Evolutionary conservation across 2,113 vertebrate species (phyloP).

Genomic region (Silurus meridionalis): DNA sequence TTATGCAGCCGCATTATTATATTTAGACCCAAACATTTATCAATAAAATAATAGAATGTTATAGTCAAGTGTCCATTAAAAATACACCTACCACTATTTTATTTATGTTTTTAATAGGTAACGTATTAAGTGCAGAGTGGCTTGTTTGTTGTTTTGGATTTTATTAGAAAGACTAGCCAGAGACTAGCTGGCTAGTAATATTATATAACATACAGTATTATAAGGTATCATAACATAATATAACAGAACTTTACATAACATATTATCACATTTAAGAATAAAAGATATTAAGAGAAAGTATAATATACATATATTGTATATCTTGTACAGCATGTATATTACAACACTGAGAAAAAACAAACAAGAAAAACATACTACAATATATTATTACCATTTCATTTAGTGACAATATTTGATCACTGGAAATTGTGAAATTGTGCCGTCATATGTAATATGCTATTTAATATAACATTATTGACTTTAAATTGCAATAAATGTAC

Average conservation of each 20-base stretch:
- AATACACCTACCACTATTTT: not conserved
- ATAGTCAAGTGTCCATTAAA: not conserved
- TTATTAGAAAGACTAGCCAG: not conserved
- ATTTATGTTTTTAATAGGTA: not conserved
- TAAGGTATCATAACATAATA: not conserved
- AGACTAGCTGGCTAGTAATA: not conserved
- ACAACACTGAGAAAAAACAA: not conserved
- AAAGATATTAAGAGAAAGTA: not conserved
- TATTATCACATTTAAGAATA: too few relatives aligned
- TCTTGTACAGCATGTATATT: not conserved
- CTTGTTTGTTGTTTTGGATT: too few relatives aligned
- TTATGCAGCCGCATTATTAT: not conserved
- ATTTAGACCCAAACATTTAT: not conserved
- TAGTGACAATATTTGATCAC: not conserved
- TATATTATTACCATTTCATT: not conserved
- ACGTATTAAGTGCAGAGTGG: not conserved
- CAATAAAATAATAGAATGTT: not conserved
- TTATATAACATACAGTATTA: not conserved
- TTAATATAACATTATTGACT: not conserved
- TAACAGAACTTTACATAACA: not conserved
- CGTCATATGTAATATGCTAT: not conserved
- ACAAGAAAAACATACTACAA: not conserved
- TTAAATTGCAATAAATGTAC: not conserved
- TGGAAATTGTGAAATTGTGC: not conserved
- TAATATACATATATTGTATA: not conserved